Evolutionary conservation across 1,140 invertebrate genomes (phyloP).

Genomic region (Anastrepha ludens): DNA sequence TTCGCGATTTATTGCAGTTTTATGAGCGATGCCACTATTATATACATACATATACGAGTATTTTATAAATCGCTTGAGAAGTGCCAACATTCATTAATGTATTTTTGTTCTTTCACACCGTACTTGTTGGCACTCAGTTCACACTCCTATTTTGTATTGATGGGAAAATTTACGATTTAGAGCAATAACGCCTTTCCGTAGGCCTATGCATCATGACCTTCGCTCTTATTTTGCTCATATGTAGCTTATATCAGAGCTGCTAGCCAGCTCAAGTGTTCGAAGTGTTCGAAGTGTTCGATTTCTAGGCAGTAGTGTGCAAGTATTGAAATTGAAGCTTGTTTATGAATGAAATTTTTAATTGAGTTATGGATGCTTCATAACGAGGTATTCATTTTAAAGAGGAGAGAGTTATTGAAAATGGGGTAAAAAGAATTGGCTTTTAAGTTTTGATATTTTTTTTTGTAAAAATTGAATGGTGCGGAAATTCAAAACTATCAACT

Average conservation of each 20-base stretch:
- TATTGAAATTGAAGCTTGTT: neutral
- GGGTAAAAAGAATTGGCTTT: too few species aligned
- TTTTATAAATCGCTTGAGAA: neutral
- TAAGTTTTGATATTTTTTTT: too few species aligned
- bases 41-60: neutral
- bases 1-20: conserved; percentile 51
- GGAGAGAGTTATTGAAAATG: too few species aligned
- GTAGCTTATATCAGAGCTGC: neutral
- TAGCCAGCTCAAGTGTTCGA: neutral
- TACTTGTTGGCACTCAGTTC: neutral
- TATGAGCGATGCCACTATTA: neutral
- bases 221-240: neutral
- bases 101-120: neutral
- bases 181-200: neutral
- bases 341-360: conserved; percentile 6
- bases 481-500: too few species aligned
- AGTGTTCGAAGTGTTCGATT: neutral
- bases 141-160: neutral
- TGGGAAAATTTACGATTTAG: conserved; percentile 39
- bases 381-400: too few species aligned
- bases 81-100: conserved; percentile 3
- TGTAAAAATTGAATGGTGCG: too few species aligned
- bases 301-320: neutral
- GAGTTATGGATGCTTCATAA: neutral
- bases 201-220: conserved; percentile 19